Conservation (phyloP, 2,888 invertebrate species). For the Lamproptera curius region DNA sequence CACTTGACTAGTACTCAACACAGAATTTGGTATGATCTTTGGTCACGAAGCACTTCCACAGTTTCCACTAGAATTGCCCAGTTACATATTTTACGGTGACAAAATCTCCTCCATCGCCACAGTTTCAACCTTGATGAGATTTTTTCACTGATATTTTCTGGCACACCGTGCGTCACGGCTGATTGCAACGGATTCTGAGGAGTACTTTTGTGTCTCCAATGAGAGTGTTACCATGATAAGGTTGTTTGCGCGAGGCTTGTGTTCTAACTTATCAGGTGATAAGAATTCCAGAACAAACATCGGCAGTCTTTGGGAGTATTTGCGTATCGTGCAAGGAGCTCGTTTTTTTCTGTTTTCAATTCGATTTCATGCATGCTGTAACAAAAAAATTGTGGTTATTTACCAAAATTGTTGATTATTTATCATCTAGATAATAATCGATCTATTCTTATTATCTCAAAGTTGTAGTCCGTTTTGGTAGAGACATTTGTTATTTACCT, state of each 20-base stretch:
- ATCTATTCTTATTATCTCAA: too few relatives aligned
- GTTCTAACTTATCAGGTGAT: slow-evolving; percentile 75
- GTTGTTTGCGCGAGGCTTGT: slow-evolving; percentile 70
- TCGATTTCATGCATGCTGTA: slow-evolving; percentile 52
- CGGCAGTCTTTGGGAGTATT: slow-evolving; percentile 67
- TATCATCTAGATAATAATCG: too few relatives aligned
- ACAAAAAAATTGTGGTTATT: slow-evolving; percentile 48
- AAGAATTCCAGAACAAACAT: slow-evolving; percentile 69
- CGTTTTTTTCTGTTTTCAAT: slow-evolving; percentile 52
- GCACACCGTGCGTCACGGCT: slow-evolving; percentile 46
- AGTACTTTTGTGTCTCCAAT: slow-evolving; percentile 50
- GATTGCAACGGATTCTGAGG: slow-evolving; percentile 51
- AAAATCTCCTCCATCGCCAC: slow-evolving; percentile 21
- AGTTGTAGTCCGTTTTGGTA: too few relatives aligned
- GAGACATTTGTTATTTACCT: too few relatives aligned
- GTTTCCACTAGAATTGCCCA: slow-evolving; percentile 25
- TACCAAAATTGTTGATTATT: too few relatives aligned
- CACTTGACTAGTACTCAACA: slow-evolving; percentile 38
- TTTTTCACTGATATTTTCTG: slow-evolving; percentile 31
- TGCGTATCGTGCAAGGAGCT: slow-evolving; percentile 67
- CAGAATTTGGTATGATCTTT: slow-evolving; percentile 43
- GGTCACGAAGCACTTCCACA: slow-evolving; percentile 37
- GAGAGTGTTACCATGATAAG: slow-evolving; percentile 72
- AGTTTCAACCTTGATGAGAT: slow-evolving; percentile 8
- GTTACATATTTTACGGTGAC: slow-evolving; percentile 27